phyloP scores from a whole-genome alignment of 64 coral and sea anemone genomes.

The Hydrozoanthus tunicans region DNA sequence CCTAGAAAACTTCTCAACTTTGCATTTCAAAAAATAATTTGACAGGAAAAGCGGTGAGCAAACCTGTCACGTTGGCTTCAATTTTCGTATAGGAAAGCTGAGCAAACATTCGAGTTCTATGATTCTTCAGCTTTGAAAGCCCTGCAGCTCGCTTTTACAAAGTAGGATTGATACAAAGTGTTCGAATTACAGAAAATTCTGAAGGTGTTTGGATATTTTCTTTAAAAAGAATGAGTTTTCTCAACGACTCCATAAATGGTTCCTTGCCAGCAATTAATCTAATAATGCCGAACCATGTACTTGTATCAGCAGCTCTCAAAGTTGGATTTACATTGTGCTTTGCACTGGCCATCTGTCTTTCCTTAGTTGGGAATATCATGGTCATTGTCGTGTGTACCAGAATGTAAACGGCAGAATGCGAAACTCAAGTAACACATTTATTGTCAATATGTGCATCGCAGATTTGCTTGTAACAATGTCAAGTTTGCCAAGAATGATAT shows the following conservation, averaged over 20 bases:
- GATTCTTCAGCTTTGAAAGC: neutral
- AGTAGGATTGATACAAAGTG: neutral
- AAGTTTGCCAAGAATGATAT: constrained; percentile 4
- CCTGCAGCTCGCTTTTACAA: neutral
- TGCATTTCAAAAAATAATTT: neutral
- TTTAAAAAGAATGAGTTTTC: neutral
- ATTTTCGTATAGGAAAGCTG: neutral
- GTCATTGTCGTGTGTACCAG: constrained; percentile 2
- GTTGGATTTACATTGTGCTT: neutral
- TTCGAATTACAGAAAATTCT: too few species aligned
- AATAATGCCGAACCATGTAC: neutral
- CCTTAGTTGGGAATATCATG: neutral
- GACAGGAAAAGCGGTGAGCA: neutral
- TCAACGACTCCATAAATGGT: neutral
- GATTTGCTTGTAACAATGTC: neutral
- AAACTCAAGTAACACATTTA: neutral
- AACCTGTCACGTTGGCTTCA: neutral
- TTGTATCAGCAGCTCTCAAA: neutral
- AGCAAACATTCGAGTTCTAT: neutral
- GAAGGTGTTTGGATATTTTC: too few species aligned
- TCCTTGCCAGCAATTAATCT: neutral
- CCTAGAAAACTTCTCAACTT: neutral
- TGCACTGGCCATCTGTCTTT: neutral
- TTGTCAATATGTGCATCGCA: constrained; percentile 4
- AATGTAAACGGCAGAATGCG: constrained; percentile 10